Evolutionary conservation across 2,888 invertebrate genomes (phyloP).

Genomic region (Sinohyriopsis cumingii): DNA sequence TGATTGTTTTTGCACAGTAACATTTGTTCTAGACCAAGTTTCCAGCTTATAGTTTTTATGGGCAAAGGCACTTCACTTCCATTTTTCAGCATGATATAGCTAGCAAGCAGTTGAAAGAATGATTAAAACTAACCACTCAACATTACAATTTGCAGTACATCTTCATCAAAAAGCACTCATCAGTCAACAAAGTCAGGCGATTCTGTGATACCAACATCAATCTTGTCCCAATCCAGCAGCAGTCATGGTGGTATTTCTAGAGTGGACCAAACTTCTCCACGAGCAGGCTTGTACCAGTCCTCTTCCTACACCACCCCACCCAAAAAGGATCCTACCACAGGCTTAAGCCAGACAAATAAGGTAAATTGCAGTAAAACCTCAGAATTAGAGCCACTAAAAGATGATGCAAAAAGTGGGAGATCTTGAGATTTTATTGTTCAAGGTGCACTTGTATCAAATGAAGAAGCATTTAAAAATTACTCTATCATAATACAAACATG

Average conservation of each 20-base stretch:
- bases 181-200: slow-evolving; percentile 42
- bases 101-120: too few species aligned
- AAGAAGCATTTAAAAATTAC: too few species aligned
- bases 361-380: slow-evolving; percentile 11
- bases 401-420: too few species aligned
- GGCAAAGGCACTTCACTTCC: neutral
- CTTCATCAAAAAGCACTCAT: slow-evolving; percentile 48
- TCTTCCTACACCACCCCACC: slow-evolving; percentile 61
- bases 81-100: neutral
- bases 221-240: slow-evolving; percentile 44
- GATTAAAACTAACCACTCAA: too few species aligned
- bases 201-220: slow-evolving; percentile 45
- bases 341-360: slow-evolving; percentile 8
- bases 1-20: too few species aligned
- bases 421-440: too few species aligned
- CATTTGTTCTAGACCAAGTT: too few species aligned
- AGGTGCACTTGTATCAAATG: too few species aligned
- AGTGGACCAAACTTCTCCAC: slow-evolving; percentile 42
- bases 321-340: slow-evolving; percentile 50
- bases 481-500: too few species aligned
- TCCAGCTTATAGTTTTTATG: too few species aligned
- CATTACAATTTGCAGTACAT: slow-evolving; percentile 33
- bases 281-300: slow-evolving; percentile 32
- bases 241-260: slow-evolving; percentile 24
- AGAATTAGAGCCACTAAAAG: too few species aligned